phyloP scores from a whole-genome alignment of 2,888 invertebrate species.

The Scaptomyza parva region DNA sequence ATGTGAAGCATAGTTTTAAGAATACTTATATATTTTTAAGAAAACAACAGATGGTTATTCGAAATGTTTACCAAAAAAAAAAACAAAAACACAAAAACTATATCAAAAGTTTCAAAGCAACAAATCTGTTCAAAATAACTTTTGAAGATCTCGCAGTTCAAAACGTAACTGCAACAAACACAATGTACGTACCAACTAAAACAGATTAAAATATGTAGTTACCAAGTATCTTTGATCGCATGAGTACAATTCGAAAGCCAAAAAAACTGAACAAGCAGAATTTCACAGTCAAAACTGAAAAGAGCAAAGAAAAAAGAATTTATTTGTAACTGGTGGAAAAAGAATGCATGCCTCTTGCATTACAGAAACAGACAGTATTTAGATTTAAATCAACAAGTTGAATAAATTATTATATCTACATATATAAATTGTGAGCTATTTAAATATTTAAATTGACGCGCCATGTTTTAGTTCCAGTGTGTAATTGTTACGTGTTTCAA shows the following conservation, averaged over 20 bases:
- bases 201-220: background rate
- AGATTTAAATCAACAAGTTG: conserved; percentile 10
- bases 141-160: conserved; percentile 35
- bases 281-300: background rate
- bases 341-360: conserved; percentile 11
- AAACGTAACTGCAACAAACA: conserved; percentile 4
- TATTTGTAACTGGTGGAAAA: conserved; percentile 8
- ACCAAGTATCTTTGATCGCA: background rate
- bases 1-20: background rate
- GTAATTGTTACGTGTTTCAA: conserved; percentile 16
- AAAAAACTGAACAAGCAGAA: no score
- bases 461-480: conserved; percentile 22
- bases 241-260: background rate
- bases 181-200: conserved; percentile 11
- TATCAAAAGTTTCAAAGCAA: conserved; percentile 5
- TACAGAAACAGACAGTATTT: conserved; percentile 27
- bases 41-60: background rate
- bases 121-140: conserved; percentile 2
- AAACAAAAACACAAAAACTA: background rate
- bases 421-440: background rate
- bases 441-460: conserved; percentile 20
- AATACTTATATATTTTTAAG: background rate
- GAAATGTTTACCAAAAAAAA: conserved; percentile 17
- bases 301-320: background rate
- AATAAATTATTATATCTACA: conserved; percentile 34